Evolutionary conservation across 1,140 invertebrate genomes (phyloP).

Genomic region (Melitaea cinxia): DNA sequence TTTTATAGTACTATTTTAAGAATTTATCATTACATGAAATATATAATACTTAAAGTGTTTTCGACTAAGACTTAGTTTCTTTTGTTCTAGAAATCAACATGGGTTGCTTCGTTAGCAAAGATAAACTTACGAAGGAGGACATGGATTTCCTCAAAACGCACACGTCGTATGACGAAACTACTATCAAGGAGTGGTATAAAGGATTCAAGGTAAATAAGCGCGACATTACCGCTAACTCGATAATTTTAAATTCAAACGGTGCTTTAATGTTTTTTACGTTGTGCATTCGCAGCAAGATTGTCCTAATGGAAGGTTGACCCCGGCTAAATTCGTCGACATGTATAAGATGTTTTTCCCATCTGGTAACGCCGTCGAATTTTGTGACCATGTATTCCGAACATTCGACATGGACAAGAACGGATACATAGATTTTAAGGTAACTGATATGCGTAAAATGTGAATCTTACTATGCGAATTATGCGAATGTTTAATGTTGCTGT

Average conservation of each 20-base stretch:
- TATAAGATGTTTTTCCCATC: constrained; percentile 99
- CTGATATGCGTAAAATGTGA: constrained; percentile 6
- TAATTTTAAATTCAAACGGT: not conserved
- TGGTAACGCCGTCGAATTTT: constrained; percentile 99
- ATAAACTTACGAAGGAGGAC: constrained; percentile 97
- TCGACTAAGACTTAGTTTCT: constrained; percentile 2
- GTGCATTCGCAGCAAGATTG: constrained; percentile 96
- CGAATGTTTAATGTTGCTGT: constrained; percentile 23
- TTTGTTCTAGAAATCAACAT: constrained; percentile 82
- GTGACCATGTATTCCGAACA: constrained; percentile 99
- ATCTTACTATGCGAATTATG: constrained; percentile 24
- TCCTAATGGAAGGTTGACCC: constrained; percentile 97
- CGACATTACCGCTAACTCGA: not conserved
- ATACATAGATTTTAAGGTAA: constrained; percentile 92
- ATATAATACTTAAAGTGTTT: not conserved
- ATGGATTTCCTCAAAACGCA: constrained; percentile 98
- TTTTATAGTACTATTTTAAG: not conserved
- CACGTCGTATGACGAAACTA: constrained; percentile 97
- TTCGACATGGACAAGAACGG: constrained; percentile 99
- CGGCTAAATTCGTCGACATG: constrained; percentile 99
- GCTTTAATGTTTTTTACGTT: constrained; percentile 9
- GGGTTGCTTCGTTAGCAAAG: constrained; percentile 97
- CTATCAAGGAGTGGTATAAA: constrained; percentile 99
- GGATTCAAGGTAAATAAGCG: constrained; percentile 92
- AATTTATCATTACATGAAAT: not conserved